Conservation (phyloP, 2,113 vertebrate genomes). For the Coryphaenoides rupestris region DNA sequence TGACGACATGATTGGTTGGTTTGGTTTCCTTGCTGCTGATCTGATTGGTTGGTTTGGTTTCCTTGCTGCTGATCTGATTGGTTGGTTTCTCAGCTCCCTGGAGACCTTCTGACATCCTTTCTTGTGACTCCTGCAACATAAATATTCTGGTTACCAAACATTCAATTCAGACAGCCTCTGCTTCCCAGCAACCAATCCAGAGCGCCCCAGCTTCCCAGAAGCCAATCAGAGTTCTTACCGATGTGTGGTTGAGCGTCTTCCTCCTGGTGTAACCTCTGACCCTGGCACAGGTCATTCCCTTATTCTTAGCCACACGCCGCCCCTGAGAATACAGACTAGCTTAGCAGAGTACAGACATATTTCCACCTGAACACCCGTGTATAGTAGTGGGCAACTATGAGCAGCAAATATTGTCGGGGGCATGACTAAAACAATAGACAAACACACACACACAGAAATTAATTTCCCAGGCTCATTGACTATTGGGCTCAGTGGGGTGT, state of each 20-base stretch:
- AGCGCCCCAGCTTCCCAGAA: not conserved
- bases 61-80: too few relatives aligned
- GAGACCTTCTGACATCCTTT: not conserved
- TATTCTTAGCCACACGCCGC: not conserved
- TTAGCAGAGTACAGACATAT: not conserved
- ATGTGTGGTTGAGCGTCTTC: not conserved
- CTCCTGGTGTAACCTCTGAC: slow-evolving; percentile 29
- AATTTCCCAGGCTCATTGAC: too few relatives aligned
- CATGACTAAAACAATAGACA: too few relatives aligned
- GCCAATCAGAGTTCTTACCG: slow-evolving; percentile 18
- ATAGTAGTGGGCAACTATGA: too few relatives aligned
- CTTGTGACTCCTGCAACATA: not conserved
- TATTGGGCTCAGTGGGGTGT: too few relatives aligned
- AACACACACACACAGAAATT: too few relatives aligned
- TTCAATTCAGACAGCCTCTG: too few relatives aligned
- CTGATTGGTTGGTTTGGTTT: too few relatives aligned
- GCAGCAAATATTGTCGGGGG: too few relatives aligned
- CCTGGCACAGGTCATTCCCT: slow-evolving; percentile 40
- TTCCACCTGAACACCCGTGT: not conserved
- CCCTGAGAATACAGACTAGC: not conserved
- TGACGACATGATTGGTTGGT: too few relatives aligned
- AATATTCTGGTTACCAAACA: not conserved
- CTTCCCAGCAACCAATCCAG: not conserved
- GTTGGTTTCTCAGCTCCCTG: not conserved
- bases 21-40: too few relatives aligned